Evolutionary conservation across 2,888 invertebrate species (phyloP).

Genomic region (Platycnemis pennipes): DNA sequence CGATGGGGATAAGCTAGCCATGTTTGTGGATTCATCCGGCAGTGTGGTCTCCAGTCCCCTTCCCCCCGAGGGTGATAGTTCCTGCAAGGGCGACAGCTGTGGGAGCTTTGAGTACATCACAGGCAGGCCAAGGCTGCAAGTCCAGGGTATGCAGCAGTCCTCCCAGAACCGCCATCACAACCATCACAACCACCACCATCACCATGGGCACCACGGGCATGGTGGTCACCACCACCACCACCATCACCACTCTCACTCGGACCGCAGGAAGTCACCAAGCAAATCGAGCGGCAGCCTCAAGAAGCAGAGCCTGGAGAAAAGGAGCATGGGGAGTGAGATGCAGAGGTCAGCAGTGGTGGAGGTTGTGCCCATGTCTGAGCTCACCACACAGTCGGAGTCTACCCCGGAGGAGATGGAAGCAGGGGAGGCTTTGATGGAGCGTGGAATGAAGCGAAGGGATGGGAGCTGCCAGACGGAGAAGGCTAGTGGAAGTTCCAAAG

Average conservation of each 20-base stretch:
- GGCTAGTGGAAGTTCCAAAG: background rate
- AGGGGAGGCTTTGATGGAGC: background rate
- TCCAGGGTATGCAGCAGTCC: constrained; percentile 70
- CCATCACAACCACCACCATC: constrained; percentile 77
- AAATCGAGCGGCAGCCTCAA: constrained; percentile 77
- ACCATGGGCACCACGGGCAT: constrained; percentile 77
- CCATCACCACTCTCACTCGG: constrained; percentile 81
- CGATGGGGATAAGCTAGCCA: constrained; percentile 66
- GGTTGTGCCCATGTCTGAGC: constrained; percentile 24
- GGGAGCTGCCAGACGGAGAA: constrained; percentile 61
- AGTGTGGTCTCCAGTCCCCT: constrained; percentile 79
- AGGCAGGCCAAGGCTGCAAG: constrained; percentile 78
- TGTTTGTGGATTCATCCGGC: constrained; percentile 77
- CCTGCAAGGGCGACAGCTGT: constrained; percentile 83
- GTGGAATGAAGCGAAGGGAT: constrained; percentile 63
- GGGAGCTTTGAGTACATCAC: constrained; percentile 83
- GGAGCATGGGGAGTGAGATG: constrained; percentile 42
- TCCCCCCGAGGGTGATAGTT: constrained; percentile 84
- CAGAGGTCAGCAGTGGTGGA: constrained; percentile 45
- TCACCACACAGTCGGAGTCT: background rate
- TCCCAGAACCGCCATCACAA: constrained; percentile 42
- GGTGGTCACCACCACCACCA: constrained; percentile 77
- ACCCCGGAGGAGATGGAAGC: constrained; percentile 61
- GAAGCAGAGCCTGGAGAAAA: constrained; percentile 66
- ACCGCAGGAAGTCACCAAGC: constrained; percentile 77